Base-by-base conservation (phyloP, 35 echinoderm and acorn worm species). In the Chiridota heheva region DNA sequence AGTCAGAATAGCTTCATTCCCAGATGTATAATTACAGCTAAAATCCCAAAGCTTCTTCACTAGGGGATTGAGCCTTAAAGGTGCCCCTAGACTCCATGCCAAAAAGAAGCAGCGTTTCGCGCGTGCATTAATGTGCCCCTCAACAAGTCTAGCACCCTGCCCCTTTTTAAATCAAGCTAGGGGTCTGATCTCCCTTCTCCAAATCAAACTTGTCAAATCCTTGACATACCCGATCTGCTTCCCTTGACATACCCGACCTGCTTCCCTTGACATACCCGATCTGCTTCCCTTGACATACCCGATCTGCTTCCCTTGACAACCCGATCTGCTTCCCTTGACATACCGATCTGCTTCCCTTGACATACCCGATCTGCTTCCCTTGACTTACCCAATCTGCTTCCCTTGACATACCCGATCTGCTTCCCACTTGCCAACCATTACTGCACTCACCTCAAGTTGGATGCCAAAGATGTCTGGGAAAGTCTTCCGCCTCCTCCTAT, bases 391-490 rank as follows among this genome's bases (percentile, higher is more conserved):
- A 4, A 13, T 81, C 24, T 81, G 39, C 40, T 65, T 30, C 38
- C 30, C 18, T 22, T 25, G 40, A 18, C 20, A 42, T 4, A 67
- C 42, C 40, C 41, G 31, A 24, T 38, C 13, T 25, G 18, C 20
- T 44, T 27, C 16, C 24, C 39, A 36, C 5, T 39, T 13, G 22
- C 22, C 13, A 20, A 27, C 24, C 13, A 0, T 20, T 41, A 26
- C 10, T 40, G 7, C 36, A 27, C 15, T 60, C 63, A 85, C 82
- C 82, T 85, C 82, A 18, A 85, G 69, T 45, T 85, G 82, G 34
- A 85, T 58, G 27, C 82, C 82, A 76, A 85, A 85, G 68, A 85
- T 85, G 57, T 85, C 69, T 43, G 67, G 39, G 27, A 41, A 36
- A 28, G 67, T 36, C 67, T 25, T 70, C 35, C 32, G 39, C 12